These are phyloP conservation scores for Loriculus beryllinus DNA, from an alignment of 2,797 vertebrate species.

Conservation along the genomic window DNA sequence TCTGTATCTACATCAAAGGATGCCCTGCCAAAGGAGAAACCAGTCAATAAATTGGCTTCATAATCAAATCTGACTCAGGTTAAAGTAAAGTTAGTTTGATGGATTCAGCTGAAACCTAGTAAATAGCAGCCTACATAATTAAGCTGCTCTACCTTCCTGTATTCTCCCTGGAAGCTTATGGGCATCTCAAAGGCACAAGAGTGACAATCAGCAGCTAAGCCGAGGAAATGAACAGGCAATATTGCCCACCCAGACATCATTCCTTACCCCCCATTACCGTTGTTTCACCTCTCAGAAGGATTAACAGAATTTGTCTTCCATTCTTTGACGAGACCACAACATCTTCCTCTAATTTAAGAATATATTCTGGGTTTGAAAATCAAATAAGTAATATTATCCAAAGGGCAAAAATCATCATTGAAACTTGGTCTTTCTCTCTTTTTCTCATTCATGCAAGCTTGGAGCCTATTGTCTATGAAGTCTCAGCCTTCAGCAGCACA, in stretches of 20 bases:
- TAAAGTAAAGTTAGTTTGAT: constrained; percentile 77
- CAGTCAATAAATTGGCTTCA: constrained; percentile 76
- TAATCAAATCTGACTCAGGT: constrained; percentile 78
- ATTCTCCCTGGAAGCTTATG: constrained; percentile 66
- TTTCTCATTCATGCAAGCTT: constrained; percentile 46
- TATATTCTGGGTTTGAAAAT: constrained; percentile 22
- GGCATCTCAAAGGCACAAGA: constrained; percentile 67
- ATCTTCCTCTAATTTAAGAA: constrained; percentile 19
- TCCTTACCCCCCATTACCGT: constrained; percentile 33
- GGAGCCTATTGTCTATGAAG: constrained; percentile 6
- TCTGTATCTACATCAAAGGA: constrained; percentile 71
- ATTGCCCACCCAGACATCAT: constrained; percentile 54
- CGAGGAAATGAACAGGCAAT: constrained; percentile 61
- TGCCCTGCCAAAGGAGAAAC: constrained; percentile 63
- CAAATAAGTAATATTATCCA: constrained; percentile 52
- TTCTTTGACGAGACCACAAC: constrained; percentile 13
- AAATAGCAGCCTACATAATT: constrained; percentile 78
- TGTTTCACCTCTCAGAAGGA: constrained; percentile 40
- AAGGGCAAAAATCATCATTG: constrained; percentile 12
- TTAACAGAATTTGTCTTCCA: constrained; percentile 38
- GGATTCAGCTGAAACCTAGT: constrained; percentile 72
- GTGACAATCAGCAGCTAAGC: constrained; percentile 68
- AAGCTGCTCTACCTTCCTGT: constrained; percentile 66
- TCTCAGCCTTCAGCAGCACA: background rate
- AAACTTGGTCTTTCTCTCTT: background rate